Percentiles rank a stretch among this genome's conserved stretches.
These are phyloP conservation scores for Jacana jacana DNA, from an alignment of 2,113 vertebrate species.

Conservation along the genomic window DNA sequence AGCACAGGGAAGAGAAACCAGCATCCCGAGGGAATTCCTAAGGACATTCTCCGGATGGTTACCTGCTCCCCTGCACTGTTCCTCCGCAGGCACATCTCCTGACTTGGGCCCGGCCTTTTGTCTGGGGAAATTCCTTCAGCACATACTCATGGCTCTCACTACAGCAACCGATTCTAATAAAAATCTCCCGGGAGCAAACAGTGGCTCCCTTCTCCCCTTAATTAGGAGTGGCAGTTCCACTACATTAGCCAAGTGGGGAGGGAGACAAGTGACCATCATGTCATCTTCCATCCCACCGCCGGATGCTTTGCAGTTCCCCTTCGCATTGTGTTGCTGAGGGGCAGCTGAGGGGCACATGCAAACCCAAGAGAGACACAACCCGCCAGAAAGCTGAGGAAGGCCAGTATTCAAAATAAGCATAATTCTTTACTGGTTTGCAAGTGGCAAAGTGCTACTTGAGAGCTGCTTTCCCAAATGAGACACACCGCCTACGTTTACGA, in stretches of 20 bases:
- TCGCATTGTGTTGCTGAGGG: neutral
- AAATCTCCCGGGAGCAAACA: neutral
- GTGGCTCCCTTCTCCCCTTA: neutral
- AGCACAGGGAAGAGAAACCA: fast-evolving
- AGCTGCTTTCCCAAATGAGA: neutral
- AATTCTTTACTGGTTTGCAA: neutral
- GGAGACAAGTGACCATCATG: neutral
- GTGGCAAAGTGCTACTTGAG: neutral
- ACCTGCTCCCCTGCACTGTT: fast-evolving
- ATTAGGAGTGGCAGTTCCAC: neutral
- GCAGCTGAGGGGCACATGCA: neutral
- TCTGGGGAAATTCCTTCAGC: neutral
- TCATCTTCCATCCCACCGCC: neutral
- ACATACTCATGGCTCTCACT: neutral
- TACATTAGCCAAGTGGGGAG: neutral
- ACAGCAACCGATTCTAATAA: neutral
- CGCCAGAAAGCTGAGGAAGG: neutral
- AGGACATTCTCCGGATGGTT: too few species aligned
- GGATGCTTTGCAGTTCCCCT: neutral
- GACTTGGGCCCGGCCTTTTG: neutral
- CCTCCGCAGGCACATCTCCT: neutral
- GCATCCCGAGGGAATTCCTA: neutral
- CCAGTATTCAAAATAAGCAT: neutral
- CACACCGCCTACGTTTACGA: fast-evolving
- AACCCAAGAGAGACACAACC: fast-evolving